A percentile compares a stretch with the other conserved stretches of the same genome.
Evolutionary conservation across 2,113 vertebrate genomes (phyloP).

Genomic region (Ifrita kowaldi): DNA sequence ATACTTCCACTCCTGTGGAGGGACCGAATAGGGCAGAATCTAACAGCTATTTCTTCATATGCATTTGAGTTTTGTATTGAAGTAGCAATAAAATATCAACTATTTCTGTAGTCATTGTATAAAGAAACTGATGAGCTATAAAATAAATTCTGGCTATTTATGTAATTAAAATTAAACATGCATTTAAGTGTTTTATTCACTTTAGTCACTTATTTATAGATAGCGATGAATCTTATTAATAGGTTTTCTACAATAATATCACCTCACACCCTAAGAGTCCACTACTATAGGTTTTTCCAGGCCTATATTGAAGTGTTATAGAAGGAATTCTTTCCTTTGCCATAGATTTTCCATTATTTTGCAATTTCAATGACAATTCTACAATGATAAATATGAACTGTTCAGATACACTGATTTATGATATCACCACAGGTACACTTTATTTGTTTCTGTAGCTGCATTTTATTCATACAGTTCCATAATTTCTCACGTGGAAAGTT

Average conservation of each 20-base stretch:
- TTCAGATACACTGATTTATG: too few relatives aligned
- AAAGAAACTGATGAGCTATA: background rate
- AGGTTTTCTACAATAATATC: background rate
- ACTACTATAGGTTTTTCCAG: background rate
- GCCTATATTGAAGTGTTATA: background rate
- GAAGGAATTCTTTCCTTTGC: background rate
- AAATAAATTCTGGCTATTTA: background rate
- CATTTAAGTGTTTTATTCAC: background rate
- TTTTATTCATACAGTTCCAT: background rate
- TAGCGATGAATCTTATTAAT: background rate
- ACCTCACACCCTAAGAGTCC: background rate
- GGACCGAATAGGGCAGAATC: background rate
- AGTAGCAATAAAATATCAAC: background rate
- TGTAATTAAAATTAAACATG: background rate
- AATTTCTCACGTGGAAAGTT: background rate
- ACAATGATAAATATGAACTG: background rate
- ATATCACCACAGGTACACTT: background rate
- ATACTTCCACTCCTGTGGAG: background rate
- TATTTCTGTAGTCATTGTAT: background rate
- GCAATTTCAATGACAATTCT: background rate
- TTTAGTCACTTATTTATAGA: background rate
- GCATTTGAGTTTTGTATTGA: background rate
- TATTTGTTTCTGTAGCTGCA: background rate
- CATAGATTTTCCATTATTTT: background rate
- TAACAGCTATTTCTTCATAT: background rate